Evolutionary conservation across 2,797 vertebrate genomes (phyloP).

Genomic region (Spheniscus humboldti): DNA sequence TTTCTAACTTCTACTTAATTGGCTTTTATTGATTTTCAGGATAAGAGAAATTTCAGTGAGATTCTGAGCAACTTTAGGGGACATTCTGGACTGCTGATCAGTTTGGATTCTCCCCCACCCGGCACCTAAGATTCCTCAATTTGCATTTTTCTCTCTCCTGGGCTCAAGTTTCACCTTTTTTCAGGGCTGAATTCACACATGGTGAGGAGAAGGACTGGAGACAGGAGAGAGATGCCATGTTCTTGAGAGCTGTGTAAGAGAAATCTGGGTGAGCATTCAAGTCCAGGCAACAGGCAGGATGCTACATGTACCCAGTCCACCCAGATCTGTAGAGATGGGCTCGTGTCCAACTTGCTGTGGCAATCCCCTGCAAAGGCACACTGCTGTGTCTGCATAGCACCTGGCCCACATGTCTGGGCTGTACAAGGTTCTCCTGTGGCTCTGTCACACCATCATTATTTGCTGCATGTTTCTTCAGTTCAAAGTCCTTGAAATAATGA

Average conservation of each 20-base stretch:
- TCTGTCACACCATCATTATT: background rate
- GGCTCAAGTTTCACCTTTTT: background rate
- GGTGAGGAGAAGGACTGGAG: background rate
- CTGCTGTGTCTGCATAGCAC: background rate
- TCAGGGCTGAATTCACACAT: background rate
- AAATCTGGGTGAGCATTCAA: background rate
- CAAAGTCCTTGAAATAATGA: background rate
- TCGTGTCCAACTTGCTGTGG: background rate
- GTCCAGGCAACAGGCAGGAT: background rate
- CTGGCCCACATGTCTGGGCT: background rate
- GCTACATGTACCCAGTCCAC: background rate
- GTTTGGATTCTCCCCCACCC: background rate
- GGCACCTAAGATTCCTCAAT: background rate
- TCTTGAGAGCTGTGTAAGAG: background rate
- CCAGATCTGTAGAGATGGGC: background rate
- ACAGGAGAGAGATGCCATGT: background rate
- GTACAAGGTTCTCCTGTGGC: background rate
- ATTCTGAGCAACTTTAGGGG: background rate
- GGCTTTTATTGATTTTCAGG: slow-evolving; percentile 26
- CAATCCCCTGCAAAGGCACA: background rate
- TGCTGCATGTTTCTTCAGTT: background rate
- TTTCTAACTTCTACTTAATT: slow-evolving; percentile 25
- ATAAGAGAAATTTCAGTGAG: background rate
- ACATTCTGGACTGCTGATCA: background rate
- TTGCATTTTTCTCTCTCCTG: background rate